phyloP scores from a whole-genome alignment of 2,113 vertebrate species.

The Odobenus rosmarus region DNA sequence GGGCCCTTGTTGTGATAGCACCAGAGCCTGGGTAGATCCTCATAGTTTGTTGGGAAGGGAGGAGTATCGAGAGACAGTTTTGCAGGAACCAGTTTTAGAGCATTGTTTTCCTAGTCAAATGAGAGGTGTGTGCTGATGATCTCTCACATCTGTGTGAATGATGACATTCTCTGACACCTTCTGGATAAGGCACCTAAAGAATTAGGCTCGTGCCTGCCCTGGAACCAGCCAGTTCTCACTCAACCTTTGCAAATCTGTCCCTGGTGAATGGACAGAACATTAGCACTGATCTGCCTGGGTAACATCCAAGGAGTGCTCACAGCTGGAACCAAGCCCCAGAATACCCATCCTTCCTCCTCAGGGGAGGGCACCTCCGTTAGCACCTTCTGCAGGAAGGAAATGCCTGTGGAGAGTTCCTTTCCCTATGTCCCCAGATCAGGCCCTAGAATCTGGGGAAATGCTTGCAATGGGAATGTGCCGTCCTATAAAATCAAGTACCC shows the following conservation, averaged over 20 bases:
- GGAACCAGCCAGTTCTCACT: background rate
- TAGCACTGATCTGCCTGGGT: background rate
- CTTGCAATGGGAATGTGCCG: background rate
- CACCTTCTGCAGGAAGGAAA: conserved; percentile 37
- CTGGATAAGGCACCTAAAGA: background rate
- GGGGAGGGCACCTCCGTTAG: background rate
- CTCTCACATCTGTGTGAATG: background rate
- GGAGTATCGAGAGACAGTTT: background rate
- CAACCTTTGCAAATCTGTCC: background rate
- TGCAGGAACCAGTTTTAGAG: background rate
- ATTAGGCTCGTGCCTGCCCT: background rate
- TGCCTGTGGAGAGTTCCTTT: background rate
- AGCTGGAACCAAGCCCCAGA: background rate
- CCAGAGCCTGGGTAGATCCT: background rate
- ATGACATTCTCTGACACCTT: background rate
- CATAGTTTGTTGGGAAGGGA: background rate
- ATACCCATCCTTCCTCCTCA: background rate
- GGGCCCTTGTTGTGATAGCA: background rate
- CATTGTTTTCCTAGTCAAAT: background rate
- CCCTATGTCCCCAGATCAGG: background rate
- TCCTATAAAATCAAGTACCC: conserved; percentile 38
- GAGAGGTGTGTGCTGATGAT: background rate
- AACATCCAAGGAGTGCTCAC: background rate
- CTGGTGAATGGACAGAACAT: background rate
- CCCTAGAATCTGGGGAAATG: conserved; percentile 5